Base-by-base conservation (phyloP, 2,797 vertebrate genomes). In the Pelodytes ibericus region DNA sequence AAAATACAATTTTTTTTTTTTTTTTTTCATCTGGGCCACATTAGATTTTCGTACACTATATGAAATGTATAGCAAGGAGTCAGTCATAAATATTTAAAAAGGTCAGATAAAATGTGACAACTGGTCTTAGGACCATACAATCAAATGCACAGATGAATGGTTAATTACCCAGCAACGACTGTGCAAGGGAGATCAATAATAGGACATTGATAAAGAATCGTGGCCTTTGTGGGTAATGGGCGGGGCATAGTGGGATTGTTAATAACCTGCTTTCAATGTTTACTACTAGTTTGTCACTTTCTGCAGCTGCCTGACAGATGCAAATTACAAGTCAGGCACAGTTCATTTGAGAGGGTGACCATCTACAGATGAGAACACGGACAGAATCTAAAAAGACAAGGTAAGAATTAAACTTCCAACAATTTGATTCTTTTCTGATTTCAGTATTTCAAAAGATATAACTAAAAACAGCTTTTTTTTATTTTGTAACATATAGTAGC, bases 81-180 rank as follows among this genome's bases (percentile, higher is more conserved):
- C 84, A 64, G 75, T 87, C 86, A 86, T 88, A 88, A 91, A 88
- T 82, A 79, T 87, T 85, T 82, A 82, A 74, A 90, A 92, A 91
- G 87, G 87, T 90, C 89, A 91, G 84, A 85, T 83, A 83, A 76
- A 89, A 84, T 77, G 84, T 83, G 88, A 88, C 83, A 87, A 82
- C 85, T 89, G 85, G 85, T 83, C 82, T 86, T 87, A 88, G 82
- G 89, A 86, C 88, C 86, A 88, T 89, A 88, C 20, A 83, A 84
- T 85, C 84, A 87, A 88, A 88, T 85, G 86, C 88, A 91, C 87
- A 82, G 86, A 81, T 83, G 84, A 83, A 83, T 83, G 85, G 75
- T 79, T 89, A 88, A 89, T 89, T 89, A 80, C 83, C 82, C 82
- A 79, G 80, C 79, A 85, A 85, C 80, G 82, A 83, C 82, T 80